phyloP scores from a whole-genome alignment of 2,113 vertebrate genomes.

The Donacobius atricapilla region DNA sequence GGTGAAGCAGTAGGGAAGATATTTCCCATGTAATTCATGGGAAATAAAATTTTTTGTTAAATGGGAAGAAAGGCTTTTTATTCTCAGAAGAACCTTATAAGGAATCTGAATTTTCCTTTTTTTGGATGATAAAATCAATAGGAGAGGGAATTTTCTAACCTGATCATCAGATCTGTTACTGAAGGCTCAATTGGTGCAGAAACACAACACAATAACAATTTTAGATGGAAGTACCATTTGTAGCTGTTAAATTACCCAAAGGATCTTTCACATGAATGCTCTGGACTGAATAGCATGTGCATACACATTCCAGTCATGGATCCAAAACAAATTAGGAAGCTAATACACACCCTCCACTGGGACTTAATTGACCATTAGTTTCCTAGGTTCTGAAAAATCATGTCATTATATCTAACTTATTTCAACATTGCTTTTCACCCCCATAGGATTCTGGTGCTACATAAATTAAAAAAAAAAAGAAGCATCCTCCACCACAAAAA shows the following conservation, averaged over 20 bases:
- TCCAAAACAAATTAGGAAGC: conserved; percentile 63
- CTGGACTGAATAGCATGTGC: conserved; percentile 5
- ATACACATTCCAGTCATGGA: conserved; percentile 7
- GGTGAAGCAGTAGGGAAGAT: neutral
- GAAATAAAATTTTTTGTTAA: neutral
- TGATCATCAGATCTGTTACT: conserved; percentile 5
- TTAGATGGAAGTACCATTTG: conserved; percentile 40
- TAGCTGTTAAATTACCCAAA: conserved; percentile 54
- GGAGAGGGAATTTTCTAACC: neutral
- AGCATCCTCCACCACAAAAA: conserved; percentile 4
- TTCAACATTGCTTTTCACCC: conserved; percentile 19
- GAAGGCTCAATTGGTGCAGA: conserved; percentile 7
- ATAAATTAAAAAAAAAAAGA: neutral
- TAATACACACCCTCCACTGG: conserved; percentile 21
- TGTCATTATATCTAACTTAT: conserved; percentile 55
- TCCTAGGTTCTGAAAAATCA: conserved; percentile 64
- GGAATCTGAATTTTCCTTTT: neutral
- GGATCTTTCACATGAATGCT: conserved; percentile 48
- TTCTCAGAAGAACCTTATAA: neutral
- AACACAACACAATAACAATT: conserved; percentile 25
- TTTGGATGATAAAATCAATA: neutral
- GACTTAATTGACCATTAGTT: conserved; percentile 65
- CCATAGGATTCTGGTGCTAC: neutral
- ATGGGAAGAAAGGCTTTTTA: neutral
- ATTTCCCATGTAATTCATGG: neutral